Percentiles rank a stretch among this genome's conserved stretches.
phyloP scores from a whole-genome alignment of 2,888 invertebrate species.

The Tolmerus cingulatus region DNA sequence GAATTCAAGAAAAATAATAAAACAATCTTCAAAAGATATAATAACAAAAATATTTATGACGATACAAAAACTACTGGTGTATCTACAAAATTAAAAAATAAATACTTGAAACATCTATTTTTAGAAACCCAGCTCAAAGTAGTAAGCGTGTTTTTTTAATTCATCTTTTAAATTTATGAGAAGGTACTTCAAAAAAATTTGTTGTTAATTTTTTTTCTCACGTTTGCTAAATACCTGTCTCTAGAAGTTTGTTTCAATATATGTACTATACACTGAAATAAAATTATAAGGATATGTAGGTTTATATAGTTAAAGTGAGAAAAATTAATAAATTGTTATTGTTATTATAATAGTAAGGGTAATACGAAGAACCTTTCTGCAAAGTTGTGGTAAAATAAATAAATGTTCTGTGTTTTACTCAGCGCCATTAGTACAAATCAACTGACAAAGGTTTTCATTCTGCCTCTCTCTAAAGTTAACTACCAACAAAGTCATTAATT shows the following conservation, averaged over 20 bases:
- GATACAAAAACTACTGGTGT: neutral
- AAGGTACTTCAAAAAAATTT: neutral
- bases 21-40: too few species aligned
- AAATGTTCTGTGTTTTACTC: too few species aligned
- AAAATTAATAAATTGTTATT: neutral
- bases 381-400: too few species aligned
- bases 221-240: neutral
- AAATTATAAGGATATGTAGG: neutral
- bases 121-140: neutral
- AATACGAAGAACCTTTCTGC: neutral
- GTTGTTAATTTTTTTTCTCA: neutral
- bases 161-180: neutral
- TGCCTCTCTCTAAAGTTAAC: neutral
- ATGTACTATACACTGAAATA: too few species aligned
- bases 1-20: neutral
- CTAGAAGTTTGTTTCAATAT: too few species aligned
- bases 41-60: neutral
- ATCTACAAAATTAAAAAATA: neutral
- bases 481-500: neutral
- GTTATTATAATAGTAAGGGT: neutral
- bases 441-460: neutral
- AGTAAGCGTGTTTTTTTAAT: neutral
- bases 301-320: neutral
- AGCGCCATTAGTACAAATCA: too few species aligned
- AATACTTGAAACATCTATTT: neutral